Evolutionary conservation across 2,797 vertebrate species (phyloP).

Genomic region (Rhabdomys pumilio): DNA sequence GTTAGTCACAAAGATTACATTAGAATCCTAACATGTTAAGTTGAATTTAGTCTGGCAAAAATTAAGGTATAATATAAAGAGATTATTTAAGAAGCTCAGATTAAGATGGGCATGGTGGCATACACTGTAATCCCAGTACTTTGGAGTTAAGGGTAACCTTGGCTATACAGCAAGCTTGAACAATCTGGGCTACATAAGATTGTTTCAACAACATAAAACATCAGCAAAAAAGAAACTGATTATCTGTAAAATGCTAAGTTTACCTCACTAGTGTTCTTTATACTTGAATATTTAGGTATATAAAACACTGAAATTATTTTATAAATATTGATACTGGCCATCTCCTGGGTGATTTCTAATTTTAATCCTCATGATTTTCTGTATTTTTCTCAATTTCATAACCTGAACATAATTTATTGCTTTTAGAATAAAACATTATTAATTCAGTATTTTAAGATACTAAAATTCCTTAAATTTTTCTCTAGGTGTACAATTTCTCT

Average conservation of each 20-base stretch:
- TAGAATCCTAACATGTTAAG: background rate
- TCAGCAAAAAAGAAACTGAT: background rate
- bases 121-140: background rate
- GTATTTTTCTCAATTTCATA: conserved; percentile 30
- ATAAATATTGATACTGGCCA: conserved; percentile 30
- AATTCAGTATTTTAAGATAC: conserved; percentile 37
- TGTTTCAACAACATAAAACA: background rate
- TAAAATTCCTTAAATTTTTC: conserved; percentile 8
- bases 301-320: background rate
- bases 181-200: background rate
- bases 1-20: conserved; percentile 28
- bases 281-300: background rate
- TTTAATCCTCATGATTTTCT: conserved; percentile 47
- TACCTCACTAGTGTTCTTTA: background rate
- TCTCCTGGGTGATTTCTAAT: conserved; percentile 12
- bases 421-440: conserved; percentile 45
- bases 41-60: conserved; percentile 15
- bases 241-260: background rate
- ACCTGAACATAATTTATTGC: conserved; percentile 1
- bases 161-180: background rate
- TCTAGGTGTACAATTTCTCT: background rate
- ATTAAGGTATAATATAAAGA: conserved; percentile 24
- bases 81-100: background rate
- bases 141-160: background rate
- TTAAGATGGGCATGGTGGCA: background rate